Base-by-base conservation (phyloP, 2,888 invertebrate genomes). In the Phania funesta region DNA sequence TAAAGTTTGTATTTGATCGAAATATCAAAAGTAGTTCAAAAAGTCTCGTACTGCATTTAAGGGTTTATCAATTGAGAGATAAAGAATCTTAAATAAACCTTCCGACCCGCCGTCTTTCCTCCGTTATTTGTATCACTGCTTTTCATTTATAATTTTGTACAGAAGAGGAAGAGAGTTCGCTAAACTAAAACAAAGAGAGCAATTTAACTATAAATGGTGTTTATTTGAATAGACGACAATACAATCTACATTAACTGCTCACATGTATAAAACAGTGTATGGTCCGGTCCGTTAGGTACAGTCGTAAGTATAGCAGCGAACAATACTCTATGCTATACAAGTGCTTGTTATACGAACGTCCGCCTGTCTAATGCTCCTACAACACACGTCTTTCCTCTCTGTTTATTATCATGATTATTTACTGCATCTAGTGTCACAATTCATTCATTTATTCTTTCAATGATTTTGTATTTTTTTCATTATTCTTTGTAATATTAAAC, bases 371-470 rank as follows among this genome's bases (percentile, higher is more conserved):
- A 60, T 54, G 26, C 52, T 48, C 32, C 11, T 24, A 22, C 18
- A 20, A 24, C 6, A 35, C 32, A 38, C 26, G 26, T 26, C 22
- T 16, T 3, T n/a, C 4, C 58, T 35, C 38, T 54, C 56, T 58
- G 11, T 41, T 56, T 54, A 46, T 46, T 75, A 56, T 44, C 56
- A 65, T 75, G 65, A 64, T 56, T 56, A 62, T 77, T 62, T 70
- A 62, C 32, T 11, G 18, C 56, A 32, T 73, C n/a, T 64, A 78
- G 62, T 56, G 70, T 32, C n/a, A 35, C 64, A 26, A 74, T 68
- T 50, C 76, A 76, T 76, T 76, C 64, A 74, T 73, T 50, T 62
- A 52, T 44, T 62, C 62, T 41, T 73, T 73, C 22, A 73, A 62
- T 73, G 41, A 29, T 62, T 52, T 52, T 52, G 20, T 18, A 68